phyloP scores from a whole-genome alignment of 2,797 vertebrate genomes.

The Salmo trutta region DNA sequence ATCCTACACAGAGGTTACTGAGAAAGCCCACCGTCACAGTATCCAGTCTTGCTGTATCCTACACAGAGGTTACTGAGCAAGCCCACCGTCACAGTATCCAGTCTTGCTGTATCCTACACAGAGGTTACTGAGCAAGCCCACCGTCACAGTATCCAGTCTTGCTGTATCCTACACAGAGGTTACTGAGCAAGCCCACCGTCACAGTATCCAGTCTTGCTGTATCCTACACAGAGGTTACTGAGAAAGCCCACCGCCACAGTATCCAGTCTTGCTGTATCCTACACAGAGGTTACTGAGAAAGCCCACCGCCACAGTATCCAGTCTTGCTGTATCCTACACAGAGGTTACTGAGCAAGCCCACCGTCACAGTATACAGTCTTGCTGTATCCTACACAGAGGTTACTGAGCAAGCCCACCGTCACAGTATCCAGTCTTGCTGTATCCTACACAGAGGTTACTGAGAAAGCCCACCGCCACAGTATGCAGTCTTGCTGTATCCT shows the following conservation, averaged over 20 bases:
- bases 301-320: not conserved
- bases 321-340: not conserved
- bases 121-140: not conserved
- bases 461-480: not conserved
- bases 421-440: not conserved
- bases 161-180: not conserved
- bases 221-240: not conserved
- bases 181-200: not conserved
- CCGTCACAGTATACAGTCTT: not conserved
- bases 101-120: not conserved
- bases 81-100: not conserved
- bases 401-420: not conserved
- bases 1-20: not conserved
- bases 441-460: not conserved
- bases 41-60: not conserved
- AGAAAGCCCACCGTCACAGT: not conserved
- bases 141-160: not conserved
- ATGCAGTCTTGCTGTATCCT: not conserved
- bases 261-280: not conserved
- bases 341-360: not conserved
- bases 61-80: not conserved
- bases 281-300: not conserved
- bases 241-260: not conserved
- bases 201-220: not conserved
- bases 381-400: not conserved